phyloP scores from a whole-genome alignment of 2,888 invertebrate species.

The Trilocha varians region DNA sequence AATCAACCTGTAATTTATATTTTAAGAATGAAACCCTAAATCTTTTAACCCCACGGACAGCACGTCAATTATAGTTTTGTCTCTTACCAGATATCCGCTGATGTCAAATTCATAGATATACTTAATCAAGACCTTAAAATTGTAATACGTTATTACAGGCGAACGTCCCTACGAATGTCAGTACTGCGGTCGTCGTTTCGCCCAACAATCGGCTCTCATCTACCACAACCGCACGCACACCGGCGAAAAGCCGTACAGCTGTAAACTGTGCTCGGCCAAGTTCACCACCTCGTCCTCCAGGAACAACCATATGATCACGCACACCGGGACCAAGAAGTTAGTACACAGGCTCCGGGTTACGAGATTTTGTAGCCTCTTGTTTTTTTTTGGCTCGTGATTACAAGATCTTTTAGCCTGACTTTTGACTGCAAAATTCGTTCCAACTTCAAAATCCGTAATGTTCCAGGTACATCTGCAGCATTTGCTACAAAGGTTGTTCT shows the following conservation, averaged over 20 bases:
- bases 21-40: too few relatives aligned
- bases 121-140: too few relatives aligned
- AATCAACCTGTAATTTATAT: too few relatives aligned
- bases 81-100: too few relatives aligned
- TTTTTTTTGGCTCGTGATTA: too few relatives aligned
- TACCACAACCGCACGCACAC: slow-evolving; percentile 69
- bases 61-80: too few relatives aligned
- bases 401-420: too few relatives aligned
- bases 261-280: slow-evolving; percentile 56
- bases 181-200: slow-evolving; percentile 62
- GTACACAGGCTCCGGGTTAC: not conserved
- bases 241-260: slow-evolving; percentile 65
- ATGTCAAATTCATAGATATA: too few relatives aligned
- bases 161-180: slow-evolving; percentile 67
- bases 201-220: slow-evolving; percentile 67
- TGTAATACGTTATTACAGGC: slow-evolving; percentile 33
- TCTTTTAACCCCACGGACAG: too few relatives aligned
- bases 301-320: slow-evolving; percentile 65
- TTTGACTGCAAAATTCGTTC: too few relatives aligned
- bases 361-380: too few relatives aligned
- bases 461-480: slow-evolving; percentile 52
- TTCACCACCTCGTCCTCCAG: slow-evolving; percentile 68
- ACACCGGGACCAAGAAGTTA: slow-evolving; percentile 58
- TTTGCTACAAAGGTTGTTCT: slow-evolving; percentile 62
- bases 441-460: too few relatives aligned